Evolutionary conservation across 2,113 vertebrate genomes (phyloP).

Genomic region (Synodontis membranacea): DNA sequence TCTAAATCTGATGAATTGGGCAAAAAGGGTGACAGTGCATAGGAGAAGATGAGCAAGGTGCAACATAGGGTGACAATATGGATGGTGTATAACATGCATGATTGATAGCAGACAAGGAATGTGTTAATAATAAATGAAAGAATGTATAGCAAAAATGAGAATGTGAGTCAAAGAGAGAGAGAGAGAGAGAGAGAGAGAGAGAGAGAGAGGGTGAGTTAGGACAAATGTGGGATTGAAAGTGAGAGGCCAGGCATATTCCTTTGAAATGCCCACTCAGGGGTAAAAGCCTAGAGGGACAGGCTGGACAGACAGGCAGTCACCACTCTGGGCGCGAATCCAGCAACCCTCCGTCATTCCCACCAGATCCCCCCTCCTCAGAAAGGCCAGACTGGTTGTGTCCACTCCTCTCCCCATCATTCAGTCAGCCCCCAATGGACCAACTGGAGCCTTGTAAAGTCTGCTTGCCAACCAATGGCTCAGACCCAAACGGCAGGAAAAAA

Average conservation of each 20-base stretch:
- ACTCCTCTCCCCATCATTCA: slow-evolving; percentile 68
- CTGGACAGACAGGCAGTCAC: slow-evolving; percentile 80
- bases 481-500: slow-evolving; percentile 52
- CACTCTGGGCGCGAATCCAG: slow-evolving; percentile 74
- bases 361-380: slow-evolving; percentile 70
- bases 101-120: slow-evolving; percentile 3
- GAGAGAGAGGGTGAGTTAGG: slow-evolving; percentile 46
- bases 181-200: slow-evolving; percentile 49
- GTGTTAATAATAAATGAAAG: slow-evolving; percentile 19
- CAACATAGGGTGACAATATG: slow-evolving; percentile 30
- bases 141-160: slow-evolving; percentile 24
- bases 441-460: slow-evolving; percentile 63
- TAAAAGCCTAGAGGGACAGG: slow-evolving; percentile 75
- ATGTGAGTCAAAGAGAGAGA: slow-evolving; percentile 62
- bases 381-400: slow-evolving; percentile 60
- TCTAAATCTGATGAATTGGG: slow-evolving; percentile 41
- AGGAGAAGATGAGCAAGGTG: slow-evolving; percentile 37
- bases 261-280: slow-evolving; percentile 79
- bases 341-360: slow-evolving; percentile 67
- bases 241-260: slow-evolving; percentile 71
- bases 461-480: slow-evolving; percentile 57
- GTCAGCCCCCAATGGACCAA: slow-evolving; percentile 73
- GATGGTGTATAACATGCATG: slow-evolving; percentile 26
- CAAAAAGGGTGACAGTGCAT: slow-evolving; percentile 42
- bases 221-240: slow-evolving; percentile 62